A percentile compares a stretch with the other conserved stretches of the same genome.
phyloP scores from a whole-genome alignment of 2,113 vertebrate genomes.

The Gavialis gangeticus region DNA sequence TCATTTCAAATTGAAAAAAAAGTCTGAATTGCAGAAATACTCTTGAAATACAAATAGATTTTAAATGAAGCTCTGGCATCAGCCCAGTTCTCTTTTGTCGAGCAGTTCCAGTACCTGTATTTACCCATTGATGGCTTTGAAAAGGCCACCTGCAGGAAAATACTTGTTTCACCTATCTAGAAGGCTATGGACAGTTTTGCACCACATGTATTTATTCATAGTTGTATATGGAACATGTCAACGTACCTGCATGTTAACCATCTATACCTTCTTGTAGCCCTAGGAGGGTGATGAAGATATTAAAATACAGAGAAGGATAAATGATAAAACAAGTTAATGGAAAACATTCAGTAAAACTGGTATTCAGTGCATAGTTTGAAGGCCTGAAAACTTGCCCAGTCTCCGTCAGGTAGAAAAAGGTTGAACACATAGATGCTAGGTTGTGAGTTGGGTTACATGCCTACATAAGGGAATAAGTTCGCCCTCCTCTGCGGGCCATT shows the following conservation, averaged over 20 bases:
- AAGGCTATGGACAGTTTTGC: not conserved
- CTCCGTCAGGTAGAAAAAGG: not conserved
- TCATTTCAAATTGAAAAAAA: not conserved
- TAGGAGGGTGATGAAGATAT: not conserved
- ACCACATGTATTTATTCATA: not conserved
- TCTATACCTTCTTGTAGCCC: not conserved
- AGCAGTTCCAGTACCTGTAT: not conserved
- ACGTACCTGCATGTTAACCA: not conserved
- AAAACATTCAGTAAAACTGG: not conserved
- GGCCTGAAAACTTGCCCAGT: not conserved
- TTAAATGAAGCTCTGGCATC: constrained; percentile 11
- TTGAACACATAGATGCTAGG: not conserved
- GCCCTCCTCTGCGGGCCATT: fast-evolving
- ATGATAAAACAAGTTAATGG: not conserved
- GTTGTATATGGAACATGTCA: not conserved
- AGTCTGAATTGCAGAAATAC: constrained; percentile 11
- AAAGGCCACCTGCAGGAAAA: not conserved
- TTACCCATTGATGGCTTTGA: not conserved
- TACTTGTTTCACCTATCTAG: not conserved
- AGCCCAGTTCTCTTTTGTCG: not conserved
- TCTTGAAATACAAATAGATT: constrained; percentile 13
- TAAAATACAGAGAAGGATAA: not conserved
- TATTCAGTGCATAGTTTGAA: not conserved
- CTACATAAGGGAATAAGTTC: not conserved
- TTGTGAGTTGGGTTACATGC: fast-evolving